A percentile compares a stretch with the other conserved stretches of the same genome.
Evolutionary conservation across 2,113 vertebrate genomes (phyloP).

Genomic region (Bothrops jararaca): DNA sequence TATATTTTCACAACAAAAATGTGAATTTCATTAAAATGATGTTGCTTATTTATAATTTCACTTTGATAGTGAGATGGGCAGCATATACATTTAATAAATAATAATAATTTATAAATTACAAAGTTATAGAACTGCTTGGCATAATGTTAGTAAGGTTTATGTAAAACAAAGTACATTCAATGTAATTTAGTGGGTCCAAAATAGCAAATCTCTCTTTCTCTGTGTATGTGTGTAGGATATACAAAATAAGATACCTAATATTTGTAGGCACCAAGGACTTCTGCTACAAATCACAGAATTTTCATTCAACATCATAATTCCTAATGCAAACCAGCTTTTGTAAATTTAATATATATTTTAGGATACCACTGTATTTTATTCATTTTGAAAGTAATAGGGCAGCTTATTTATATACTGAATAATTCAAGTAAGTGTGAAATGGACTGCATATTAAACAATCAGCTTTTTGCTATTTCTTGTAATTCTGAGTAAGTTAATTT

Average conservation of each 20-base stretch:
- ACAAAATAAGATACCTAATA: not conserved
- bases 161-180: not conserved
- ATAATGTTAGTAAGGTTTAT: not conserved
- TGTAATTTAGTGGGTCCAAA: not conserved
- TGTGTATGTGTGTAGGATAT: not conserved
- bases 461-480: not conserved
- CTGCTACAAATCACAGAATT: not conserved
- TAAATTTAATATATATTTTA: not conserved
- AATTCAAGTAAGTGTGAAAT: not conserved
- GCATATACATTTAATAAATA: not conserved
- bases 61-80: not conserved
- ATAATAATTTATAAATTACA: not conserved
- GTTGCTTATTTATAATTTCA: not conserved
- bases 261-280: not conserved
- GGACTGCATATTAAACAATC: not conserved
- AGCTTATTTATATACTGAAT: not conserved
- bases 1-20: not conserved
- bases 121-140: not conserved
- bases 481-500: not conserved
- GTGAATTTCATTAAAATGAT: not conserved
- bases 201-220: not conserved
- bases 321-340: not conserved
- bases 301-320: not conserved
- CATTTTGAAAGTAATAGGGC: not conserved
- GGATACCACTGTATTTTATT: not conserved